phyloP scores from a whole-genome alignment of 2,113 vertebrate genomes.

The Edolisoma coerulescens region DNA sequence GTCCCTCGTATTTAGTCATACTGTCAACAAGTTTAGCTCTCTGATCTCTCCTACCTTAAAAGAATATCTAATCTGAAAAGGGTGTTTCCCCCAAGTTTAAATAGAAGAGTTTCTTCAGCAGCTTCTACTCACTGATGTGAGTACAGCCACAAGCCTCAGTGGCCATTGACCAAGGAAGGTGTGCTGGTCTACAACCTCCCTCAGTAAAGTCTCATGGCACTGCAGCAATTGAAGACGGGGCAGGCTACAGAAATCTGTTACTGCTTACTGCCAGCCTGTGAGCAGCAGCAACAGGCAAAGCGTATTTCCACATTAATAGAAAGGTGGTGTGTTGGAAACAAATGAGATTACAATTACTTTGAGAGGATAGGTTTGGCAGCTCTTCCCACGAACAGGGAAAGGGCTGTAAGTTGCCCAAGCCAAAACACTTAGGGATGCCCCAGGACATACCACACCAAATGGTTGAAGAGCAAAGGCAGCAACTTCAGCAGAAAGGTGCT shows the following conservation, averaged over 20 bases:
- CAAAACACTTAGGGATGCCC: not conserved
- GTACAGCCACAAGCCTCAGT: not conserved
- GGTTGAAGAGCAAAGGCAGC: not conserved
- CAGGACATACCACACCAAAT: not conserved
- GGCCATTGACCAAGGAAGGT: not conserved
- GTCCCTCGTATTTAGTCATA: not conserved
- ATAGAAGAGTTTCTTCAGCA: not conserved
- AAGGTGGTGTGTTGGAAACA: not conserved
- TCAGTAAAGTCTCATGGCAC: not conserved
- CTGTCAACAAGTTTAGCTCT: not conserved
- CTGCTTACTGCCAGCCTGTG: not conserved
- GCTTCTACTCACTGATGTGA: not conserved
- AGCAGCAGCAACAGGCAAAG: not conserved
- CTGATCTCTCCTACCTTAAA: not conserved
- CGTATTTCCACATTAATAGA: not conserved
- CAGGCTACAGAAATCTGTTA: not conserved
- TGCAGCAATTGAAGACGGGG: not conserved
- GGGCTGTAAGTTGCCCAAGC: not conserved
- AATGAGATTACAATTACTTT: not conserved
- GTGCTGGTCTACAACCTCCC: not conserved
- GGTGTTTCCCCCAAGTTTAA: not conserved
- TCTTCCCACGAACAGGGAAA: not conserved
- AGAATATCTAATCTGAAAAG: not conserved
- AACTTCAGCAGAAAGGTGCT: not conserved
- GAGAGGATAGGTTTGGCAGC: not conserved